phyloP scores from a whole-genome alignment of 2,797 vertebrate species.

The Bradypodion ventrale region DNA sequence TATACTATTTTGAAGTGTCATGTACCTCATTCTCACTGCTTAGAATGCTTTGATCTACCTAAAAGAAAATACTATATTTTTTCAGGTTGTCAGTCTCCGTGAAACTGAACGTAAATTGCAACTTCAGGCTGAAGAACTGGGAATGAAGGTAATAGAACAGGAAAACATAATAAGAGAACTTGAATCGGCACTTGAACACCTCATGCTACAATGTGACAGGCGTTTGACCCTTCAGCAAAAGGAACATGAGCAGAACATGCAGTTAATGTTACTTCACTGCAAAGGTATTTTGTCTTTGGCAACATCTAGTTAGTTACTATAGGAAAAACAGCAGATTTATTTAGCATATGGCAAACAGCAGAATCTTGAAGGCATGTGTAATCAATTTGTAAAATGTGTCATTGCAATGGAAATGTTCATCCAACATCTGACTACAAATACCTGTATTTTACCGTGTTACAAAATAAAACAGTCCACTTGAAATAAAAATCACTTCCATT shows the following conservation, averaged over 20 bases:
- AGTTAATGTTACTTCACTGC: slow-evolving; percentile 81
- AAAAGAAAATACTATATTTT: slow-evolving; percentile 39
- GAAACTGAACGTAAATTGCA: slow-evolving; percentile 78
- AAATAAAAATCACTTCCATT: no score
- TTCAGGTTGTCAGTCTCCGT: slow-evolving; percentile 84
- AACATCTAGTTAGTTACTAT: neutral
- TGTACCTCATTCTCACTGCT: neutral
- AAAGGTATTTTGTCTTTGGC: slow-evolving; percentile 75
- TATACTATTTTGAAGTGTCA: neutral
- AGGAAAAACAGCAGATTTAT: neutral
- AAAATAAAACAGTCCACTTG: no score
- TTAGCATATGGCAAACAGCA: no score
- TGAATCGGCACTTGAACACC: slow-evolving; percentile 79
- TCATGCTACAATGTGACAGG: slow-evolving; percentile 83
- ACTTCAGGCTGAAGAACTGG: slow-evolving; percentile 81
- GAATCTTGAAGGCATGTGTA: slow-evolving; percentile 10
- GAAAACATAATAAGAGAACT: slow-evolving; percentile 75
- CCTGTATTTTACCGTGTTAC: no score
- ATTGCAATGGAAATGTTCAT: neutral
- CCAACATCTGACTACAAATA: neutral
- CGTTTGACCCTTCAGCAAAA: slow-evolving; percentile 82
- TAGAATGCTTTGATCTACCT: neutral
- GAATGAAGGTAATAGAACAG: slow-evolving; percentile 79
- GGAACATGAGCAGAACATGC: slow-evolving; percentile 85
- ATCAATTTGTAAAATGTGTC: neutral